Base-by-base conservation (phyloP, 1,140 invertebrate genomes). In the Dendrolimus punctatus region DNA sequence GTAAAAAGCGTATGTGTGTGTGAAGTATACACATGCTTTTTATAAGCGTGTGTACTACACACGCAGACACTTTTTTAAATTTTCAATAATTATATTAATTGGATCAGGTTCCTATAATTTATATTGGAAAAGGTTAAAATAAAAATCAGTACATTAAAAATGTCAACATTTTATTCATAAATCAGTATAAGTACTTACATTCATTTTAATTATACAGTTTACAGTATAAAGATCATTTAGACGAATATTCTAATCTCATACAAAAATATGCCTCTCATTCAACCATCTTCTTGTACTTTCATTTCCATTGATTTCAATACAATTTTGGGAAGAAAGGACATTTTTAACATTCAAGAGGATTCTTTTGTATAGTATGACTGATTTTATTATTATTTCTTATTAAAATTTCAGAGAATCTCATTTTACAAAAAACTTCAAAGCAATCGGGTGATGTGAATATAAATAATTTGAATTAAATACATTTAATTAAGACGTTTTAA, bases 101-200 rank as follows among this genome's bases (percentile, higher is more conserved):
- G 23, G 23, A 42, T 42, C 41, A 42, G 7, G 7, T 42, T 42
- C 41, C n/a, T 9, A 7, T 42, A 2, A 51, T 4, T 8, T 4
- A 8, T 10, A 42, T 23, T 2, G 9, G 8, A 23, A 40, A 39
- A 10, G 6, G 6, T 8, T 51, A 37, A 51, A 51, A 44, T 42
- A 45, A n/a, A 40, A 41, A 44, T n/a, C 23, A 23, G 8, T 50
- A 8, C 36, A 44, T 51, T 60, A 68, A 80, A 80, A 83, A 83
- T 71, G 62, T 80, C 77, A 83, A 83, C 80, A 83, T 80, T 83
- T 80, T 80, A 83, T 83, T 83, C 67, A 73, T 80, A 73, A 76
- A 76, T 71, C 72, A 71, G 71, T 81, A 77, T 73, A 81, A 78
- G 68, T 73, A 73, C 65, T 76, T 78, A 80, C 58, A 75, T 55